Conservation (phyloP, 2,797 vertebrate species). For the Karalla daura region DNA sequence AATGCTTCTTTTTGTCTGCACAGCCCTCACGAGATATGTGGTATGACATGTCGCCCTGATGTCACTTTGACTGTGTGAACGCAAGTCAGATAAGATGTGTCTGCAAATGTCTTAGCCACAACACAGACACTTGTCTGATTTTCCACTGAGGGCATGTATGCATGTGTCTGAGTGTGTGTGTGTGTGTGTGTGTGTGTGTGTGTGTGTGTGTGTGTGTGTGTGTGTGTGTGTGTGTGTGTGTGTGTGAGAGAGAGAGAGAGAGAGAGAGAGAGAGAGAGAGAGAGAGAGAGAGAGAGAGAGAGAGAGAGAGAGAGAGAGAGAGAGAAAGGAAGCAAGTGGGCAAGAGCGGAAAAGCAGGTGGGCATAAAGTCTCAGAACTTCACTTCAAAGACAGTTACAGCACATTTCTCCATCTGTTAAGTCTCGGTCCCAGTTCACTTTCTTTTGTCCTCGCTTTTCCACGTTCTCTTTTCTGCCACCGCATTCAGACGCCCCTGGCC, state of each 20-base stretch:
- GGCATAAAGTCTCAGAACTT: conserved; percentile 44
- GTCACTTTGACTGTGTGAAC: not conserved
- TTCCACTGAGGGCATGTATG: conserved; percentile 19
- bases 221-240: not conserved
- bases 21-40: not conserved
- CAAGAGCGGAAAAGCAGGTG: conserved; percentile 57
- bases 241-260: conserved; percentile 52
- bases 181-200: conserved; percentile 1
- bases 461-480: not conserved
- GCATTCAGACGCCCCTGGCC: not conserved
- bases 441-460: not conserved
- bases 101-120: not conserved
- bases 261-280: conserved; percentile 46
- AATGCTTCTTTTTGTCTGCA: not conserved
- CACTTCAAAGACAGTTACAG: conserved; percentile 28
- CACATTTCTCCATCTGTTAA: conserved; percentile 25
- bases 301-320: too few relatives aligned
- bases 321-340: conserved; percentile 61
- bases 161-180: conserved; percentile 16
- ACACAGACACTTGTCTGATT: conserved; percentile 11
- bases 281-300: too few relatives aligned
- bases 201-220: not conserved
- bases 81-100: not conserved
- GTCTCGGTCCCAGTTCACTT: conserved; percentile 13
- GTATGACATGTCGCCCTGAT: not conserved